phyloP scores from a whole-genome alignment of 2,888 invertebrate genomes.

The Ceramica pisi region DNA sequence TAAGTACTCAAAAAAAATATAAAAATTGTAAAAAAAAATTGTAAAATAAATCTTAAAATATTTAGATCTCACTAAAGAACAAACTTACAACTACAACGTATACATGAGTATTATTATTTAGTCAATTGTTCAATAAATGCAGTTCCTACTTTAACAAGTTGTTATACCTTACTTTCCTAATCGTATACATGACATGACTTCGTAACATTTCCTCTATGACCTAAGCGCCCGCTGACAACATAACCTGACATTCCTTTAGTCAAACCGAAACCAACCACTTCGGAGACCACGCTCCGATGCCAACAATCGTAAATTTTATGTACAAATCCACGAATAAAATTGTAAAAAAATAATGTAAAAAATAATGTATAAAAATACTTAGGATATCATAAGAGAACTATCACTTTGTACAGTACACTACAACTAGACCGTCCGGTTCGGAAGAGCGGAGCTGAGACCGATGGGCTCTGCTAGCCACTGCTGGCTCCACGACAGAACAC shows the following conservation, averaged over 20 bases:
- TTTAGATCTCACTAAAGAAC: conserved; percentile 87
- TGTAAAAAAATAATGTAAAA: conserved; percentile 89
- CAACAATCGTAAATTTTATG: conserved; percentile 82
- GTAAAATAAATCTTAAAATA: conserved; percentile 75
- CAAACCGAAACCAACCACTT: conserved; percentile 82
- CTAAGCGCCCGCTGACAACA: conserved; percentile 77
- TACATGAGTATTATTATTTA: conserved; percentile 90
- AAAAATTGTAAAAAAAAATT: conserved; percentile 71
- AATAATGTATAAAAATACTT: conserved; percentile 90
- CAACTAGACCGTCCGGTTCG: conserved; percentile 82
- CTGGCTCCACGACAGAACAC: conserved; percentile 2
- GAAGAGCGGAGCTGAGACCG: conserved; percentile 81
- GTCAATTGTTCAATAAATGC: conserved; percentile 88
- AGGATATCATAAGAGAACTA: conserved; percentile 90
- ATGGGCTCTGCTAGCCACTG: conserved; percentile 21
- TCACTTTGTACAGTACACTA: conserved; percentile 90
- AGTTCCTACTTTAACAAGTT: conserved; percentile 85
- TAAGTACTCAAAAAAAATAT: conserved; percentile 77
- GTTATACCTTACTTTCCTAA: conserved; percentile 80
- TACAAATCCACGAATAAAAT: conserved; percentile 87
- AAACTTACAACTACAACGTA: conserved; percentile 87
- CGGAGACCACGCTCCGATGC: conserved; percentile 72
- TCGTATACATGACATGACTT: conserved; percentile 88
- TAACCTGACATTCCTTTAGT: conserved; percentile 75
- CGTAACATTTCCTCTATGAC: conserved; percentile 71